Evolutionary conservation across 2,797 vertebrate genomes (phyloP).

Genomic region (Pipistrellus nathusii): DNA sequence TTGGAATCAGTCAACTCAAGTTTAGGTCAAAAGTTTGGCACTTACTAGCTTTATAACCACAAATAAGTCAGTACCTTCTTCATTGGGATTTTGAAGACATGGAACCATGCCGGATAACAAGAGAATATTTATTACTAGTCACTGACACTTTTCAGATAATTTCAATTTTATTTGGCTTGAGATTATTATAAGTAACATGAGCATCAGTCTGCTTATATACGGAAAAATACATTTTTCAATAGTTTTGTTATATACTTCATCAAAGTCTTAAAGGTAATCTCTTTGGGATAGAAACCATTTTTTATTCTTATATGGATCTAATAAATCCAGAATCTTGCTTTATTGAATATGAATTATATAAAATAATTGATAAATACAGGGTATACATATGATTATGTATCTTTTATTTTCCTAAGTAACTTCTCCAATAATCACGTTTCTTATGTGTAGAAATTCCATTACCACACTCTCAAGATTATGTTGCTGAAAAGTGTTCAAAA

Average conservation of each 20-base stretch:
- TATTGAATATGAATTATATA: neutral
- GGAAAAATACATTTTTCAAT: neutral
- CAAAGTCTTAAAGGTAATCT: neutral
- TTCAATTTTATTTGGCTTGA: neutral
- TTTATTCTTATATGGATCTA: neutral
- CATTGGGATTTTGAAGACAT: neutral
- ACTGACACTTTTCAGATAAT: neutral
- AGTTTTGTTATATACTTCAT: slow-evolving; percentile 6
- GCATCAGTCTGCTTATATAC: neutral
- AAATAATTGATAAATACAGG: neutral
- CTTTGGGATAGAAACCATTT: slow-evolving; percentile 3
- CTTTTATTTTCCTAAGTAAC: slow-evolving; percentile 2
- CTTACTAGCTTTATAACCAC: neutral
- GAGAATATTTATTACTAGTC: neutral
- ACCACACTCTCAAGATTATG: neutral
- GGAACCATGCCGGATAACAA: neutral
- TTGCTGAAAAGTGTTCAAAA: neutral
- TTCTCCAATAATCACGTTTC: neutral
- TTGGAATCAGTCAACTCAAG: neutral
- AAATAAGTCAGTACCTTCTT: neutral
- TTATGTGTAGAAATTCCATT: neutral
- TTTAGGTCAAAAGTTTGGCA: neutral
- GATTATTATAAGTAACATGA: neutral
- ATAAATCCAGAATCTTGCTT: neutral
- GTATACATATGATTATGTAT: neutral